These are phyloP conservation scores for Noctilio leporinus DNA, from an alignment of 2,113 vertebrate genomes.

Conservation along the genomic window DNA sequence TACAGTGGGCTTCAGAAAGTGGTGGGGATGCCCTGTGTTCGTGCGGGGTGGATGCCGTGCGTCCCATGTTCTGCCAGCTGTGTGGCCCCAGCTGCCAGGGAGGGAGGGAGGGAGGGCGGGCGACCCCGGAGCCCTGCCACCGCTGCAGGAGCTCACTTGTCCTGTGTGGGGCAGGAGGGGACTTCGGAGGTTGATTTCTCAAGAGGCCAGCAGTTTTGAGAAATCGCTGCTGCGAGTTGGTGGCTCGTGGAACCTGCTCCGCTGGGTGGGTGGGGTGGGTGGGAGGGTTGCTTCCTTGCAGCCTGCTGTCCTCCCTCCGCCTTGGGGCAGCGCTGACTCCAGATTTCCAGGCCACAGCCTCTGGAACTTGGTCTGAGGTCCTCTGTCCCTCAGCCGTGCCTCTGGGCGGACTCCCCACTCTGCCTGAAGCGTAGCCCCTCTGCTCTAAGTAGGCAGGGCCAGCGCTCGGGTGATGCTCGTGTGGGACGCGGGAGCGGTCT, in stretches of 20 bases:
- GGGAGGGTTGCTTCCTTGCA: background rate
- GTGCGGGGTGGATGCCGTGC: fast-evolving
- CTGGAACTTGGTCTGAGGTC: too few relatives aligned
- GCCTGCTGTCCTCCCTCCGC: background rate
- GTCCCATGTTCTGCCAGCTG: background rate
- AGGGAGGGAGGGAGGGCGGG: background rate
- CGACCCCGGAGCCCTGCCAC: background rate
- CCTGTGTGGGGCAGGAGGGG: background rate
- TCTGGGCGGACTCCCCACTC: too few relatives aligned
- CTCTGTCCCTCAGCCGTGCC: too few relatives aligned
- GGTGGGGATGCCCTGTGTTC: background rate
- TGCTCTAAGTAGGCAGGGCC: background rate
- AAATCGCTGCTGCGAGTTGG: background rate
- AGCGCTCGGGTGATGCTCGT: background rate
- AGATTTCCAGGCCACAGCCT: background rate
- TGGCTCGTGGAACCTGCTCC: conserved; percentile 6
- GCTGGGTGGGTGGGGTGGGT: background rate
- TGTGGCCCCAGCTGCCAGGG: fast-evolving
- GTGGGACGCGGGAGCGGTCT: too few relatives aligned
- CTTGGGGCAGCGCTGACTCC: background rate
- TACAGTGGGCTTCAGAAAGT: background rate
- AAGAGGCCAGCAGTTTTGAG: background rate
- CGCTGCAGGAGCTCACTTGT: background rate
- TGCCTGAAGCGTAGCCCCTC: too few relatives aligned
- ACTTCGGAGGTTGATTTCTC: background rate